These are phyloP conservation scores for Anisognathus igniventris DNA, from an alignment of 2,797 vertebrate species.

Conservation along the genomic window DNA sequence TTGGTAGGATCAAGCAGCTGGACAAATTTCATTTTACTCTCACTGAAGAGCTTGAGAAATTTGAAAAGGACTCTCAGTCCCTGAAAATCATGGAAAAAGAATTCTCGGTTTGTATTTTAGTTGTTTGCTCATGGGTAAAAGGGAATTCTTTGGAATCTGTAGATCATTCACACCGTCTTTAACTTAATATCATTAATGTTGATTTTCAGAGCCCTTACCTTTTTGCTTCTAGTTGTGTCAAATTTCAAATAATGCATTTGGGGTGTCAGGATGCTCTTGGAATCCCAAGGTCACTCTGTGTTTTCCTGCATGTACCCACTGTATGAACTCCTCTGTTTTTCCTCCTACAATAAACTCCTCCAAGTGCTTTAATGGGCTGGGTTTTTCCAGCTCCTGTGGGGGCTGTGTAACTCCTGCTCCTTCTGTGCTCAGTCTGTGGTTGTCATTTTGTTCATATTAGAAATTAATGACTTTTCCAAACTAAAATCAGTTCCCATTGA, in stretches of 20 bases:
- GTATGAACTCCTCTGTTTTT: neutral
- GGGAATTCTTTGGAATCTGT: neutral
- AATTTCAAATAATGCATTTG: neutral
- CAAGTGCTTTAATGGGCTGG: neutral
- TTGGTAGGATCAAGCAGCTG: slow-evolving; percentile 80
- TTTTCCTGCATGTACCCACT: neutral
- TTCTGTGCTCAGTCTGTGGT: neutral
- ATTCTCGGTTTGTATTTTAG: slow-evolving; percentile 77
- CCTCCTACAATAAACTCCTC: neutral
- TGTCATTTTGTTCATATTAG: neutral
- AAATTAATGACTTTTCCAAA: neutral
- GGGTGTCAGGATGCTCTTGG: neutral
- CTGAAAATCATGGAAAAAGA: slow-evolving; percentile 89
- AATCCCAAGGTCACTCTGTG: neutral
- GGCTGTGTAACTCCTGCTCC: neutral
- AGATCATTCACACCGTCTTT: neutral
- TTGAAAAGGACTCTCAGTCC: slow-evolving; percentile 82
- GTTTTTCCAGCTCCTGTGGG: neutral
- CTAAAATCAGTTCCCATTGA: neutral
- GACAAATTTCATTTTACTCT: slow-evolving; percentile 79
- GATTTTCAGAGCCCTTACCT: neutral
- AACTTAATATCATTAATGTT: neutral
- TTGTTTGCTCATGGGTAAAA: neutral
- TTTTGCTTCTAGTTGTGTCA: neutral
- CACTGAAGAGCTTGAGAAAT: slow-evolving; percentile 80